These are phyloP conservation scores for Lissocephala sabroskyi DNA, from an alignment of 2,888 invertebrate genomes.

Conservation along the genomic window DNA sequence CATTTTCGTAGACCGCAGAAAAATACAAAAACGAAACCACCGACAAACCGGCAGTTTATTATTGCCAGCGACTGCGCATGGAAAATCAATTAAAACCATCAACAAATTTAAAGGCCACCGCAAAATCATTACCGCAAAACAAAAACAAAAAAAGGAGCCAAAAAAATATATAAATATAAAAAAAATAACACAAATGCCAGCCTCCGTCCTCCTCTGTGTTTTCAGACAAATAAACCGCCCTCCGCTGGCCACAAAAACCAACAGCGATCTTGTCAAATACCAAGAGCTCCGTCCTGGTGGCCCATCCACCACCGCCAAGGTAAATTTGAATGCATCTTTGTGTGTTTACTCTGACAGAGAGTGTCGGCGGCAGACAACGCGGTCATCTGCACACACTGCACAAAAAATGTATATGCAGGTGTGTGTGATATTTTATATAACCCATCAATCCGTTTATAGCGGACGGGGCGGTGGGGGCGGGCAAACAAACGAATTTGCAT, in stretches of 20 bases:
- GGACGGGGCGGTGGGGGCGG: too few species aligned
- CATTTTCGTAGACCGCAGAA: slow-evolving; percentile 9
- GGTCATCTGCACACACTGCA: too few species aligned
- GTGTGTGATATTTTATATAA: too few species aligned
- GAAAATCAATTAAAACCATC: slow-evolving; percentile 51
- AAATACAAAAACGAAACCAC: background rate
- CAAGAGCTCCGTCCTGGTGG: too few species aligned
- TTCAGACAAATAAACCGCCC: background rate
- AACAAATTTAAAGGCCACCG: slow-evolving; percentile 44
- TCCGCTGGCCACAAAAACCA: slow-evolving; percentile 12
- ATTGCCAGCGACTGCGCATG: slow-evolving; percentile 35
- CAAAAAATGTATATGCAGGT: too few species aligned
- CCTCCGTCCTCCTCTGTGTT: too few species aligned
- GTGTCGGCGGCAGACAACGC: too few species aligned
- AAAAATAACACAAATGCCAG: too few species aligned
- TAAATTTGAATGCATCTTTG: too few species aligned
- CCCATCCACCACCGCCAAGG: too few species aligned
- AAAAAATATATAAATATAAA: background rate
- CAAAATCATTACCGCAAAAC: slow-evolving; percentile 46
- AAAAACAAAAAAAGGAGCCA: slow-evolving; percentile 15
- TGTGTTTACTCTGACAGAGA: too few species aligned
- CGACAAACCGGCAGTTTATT: background rate
- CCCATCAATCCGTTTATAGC: too few species aligned
- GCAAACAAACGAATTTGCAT: slow-evolving; percentile 35
- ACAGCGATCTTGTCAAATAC: slow-evolving; percentile 25